Evolutionary conservation across 2,888 invertebrate species (phyloP).

Genomic region (Chelonus formosanus): DNA sequence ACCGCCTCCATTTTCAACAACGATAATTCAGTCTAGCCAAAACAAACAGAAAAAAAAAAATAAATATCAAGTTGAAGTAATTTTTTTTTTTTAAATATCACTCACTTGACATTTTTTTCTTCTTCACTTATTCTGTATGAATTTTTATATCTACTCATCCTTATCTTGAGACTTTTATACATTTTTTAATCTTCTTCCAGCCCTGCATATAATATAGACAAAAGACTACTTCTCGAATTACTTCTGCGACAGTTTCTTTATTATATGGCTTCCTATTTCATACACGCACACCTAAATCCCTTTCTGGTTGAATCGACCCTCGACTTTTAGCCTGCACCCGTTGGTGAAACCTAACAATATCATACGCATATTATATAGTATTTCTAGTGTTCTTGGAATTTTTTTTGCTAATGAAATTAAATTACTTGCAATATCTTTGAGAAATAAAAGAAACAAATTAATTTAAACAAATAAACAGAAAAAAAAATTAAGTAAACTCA

Average conservation of each 20-base stretch:
- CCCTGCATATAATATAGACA: not conserved
- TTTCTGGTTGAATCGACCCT: constrained; percentile 2
- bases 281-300: constrained; percentile 14
- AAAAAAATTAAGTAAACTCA: too few relatives aligned
- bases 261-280: constrained; percentile 22
- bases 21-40: not conserved
- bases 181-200: too few relatives aligned
- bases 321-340: not conserved
- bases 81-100: too few relatives aligned
- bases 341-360: constrained; percentile 3
- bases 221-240: constrained; percentile 22
- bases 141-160: not conserved
- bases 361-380: not conserved
- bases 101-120: too few relatives aligned
- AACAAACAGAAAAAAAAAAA: not conserved
- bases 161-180: too few relatives aligned
- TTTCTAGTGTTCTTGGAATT: too few relatives aligned
- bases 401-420: too few relatives aligned
- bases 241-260: constrained; percentile 15
- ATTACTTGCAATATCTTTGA: too few relatives aligned
- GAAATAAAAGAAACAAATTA: too few relatives aligned
- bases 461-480: too few relatives aligned
- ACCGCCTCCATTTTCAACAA: constrained; percentile 14
- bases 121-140: too few relatives aligned
- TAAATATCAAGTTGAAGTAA: not conserved